Base-by-base conservation (phyloP, 2,113 vertebrate species). In the Electrona antarctica region DNA sequence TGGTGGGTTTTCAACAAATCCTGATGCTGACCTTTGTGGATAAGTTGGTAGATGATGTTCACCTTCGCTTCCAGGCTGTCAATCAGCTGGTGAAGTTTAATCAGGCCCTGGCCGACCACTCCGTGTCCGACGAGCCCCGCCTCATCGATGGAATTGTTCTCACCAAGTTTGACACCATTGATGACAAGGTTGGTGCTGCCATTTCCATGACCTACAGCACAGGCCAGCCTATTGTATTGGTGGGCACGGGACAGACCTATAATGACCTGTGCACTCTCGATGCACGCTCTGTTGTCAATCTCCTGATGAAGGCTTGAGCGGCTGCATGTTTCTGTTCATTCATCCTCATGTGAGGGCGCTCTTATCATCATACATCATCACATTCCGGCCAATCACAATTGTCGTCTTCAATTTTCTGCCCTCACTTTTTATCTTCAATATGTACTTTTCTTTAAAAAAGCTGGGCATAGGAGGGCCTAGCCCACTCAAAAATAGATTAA, bases 141-240 rank as follows among this genome's bases (percentile, higher is more conserved):
- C 97, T 99, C 75, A 99, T 99, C 0, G 98, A 99, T 2, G 98
- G 97, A 62, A 99, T 99, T 0, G 96, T 99, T 71, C 98, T 99
- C 88, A 99, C 98, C 58, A 99, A 99, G 88, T 99, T 99, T 0
- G 98, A 99, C 67, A 98, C 98, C 62, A 99, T 99, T 0, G 98
- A 99, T n/a, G 98, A 99, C 89, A 99, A 99, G 96, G 97, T 99
- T 0, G 98, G 98, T 0, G 98, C 98, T 2, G 98, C 98, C 77
- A 98, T 99, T 86, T 99, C 98, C 73, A 99, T 99, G 98, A 98
- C 98, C 0, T 99, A 99, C 93, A 99, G 96, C 93, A 99, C 98
- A 0, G 97, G 96, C 85, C 98, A 99, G 89, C 98, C 98, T 51
- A 99, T 99, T 0, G 96, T 99, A 79, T 99, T 99, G 15, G 97